Evolutionary conservation across 2,797 vertebrate species (phyloP).

Genomic region (Melanotaenia boesemani): DNA sequence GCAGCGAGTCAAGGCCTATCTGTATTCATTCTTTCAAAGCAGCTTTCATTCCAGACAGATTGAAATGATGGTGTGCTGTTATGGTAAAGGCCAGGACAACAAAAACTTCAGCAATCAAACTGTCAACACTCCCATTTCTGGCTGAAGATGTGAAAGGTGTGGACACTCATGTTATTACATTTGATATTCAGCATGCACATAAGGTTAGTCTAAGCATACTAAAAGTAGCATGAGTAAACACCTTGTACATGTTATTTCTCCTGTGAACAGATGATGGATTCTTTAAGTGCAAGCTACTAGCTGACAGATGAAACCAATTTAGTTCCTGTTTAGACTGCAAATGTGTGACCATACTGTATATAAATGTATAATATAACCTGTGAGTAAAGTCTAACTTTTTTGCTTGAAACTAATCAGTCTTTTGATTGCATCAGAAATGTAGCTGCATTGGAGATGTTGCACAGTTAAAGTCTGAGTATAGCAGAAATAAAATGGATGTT

Average conservation of each 20-base stretch:
- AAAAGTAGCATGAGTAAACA: conserved; percentile 26
- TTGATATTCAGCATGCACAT: conserved; percentile 44
- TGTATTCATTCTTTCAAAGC: conserved; percentile 56
- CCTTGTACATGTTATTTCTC: conserved; percentile 9
- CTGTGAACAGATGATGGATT: conserved; percentile 8
- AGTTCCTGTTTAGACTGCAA: not conserved
- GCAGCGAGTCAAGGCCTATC: conserved; percentile 54
- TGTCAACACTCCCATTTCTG: conserved; percentile 58
- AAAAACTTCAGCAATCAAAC: conserved; percentile 65
- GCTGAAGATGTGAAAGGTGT: conserved; percentile 16
- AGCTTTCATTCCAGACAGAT: conserved; percentile 48
- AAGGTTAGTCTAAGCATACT: conserved; percentile 25
- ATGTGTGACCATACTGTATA: not conserved
- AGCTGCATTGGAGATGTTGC: too few relatives aligned
- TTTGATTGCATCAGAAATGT: too few relatives aligned
- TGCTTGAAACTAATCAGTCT: not conserved
- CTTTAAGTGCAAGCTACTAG: conserved; percentile 5
- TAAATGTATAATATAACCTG: not conserved
- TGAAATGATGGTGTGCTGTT: conserved; percentile 56
- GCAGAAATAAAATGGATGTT: too few relatives aligned
- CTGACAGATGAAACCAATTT: conserved; percentile 16
- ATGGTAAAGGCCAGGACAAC: conserved; percentile 44
- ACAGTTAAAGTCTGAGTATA: too few relatives aligned
- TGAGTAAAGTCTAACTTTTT: not conserved
- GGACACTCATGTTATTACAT: conserved; percentile 41